Base-by-base conservation (phyloP, 64 coral and sea anemone species). In the Pocillopora verrucosa region DNA sequence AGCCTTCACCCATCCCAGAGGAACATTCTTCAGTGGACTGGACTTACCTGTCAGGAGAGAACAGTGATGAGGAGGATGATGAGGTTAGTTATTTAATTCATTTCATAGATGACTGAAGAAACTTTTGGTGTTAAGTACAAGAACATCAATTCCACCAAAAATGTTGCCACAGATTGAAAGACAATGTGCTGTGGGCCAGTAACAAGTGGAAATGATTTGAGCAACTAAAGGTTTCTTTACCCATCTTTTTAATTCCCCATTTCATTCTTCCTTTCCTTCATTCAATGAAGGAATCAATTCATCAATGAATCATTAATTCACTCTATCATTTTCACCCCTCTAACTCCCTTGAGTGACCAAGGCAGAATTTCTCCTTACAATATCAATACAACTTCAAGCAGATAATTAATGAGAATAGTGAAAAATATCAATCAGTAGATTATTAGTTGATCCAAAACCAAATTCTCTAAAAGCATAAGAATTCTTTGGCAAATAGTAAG, bases 1-100 rank as follows among this genome's bases (percentile, higher is more conserved):
- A 58, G 35, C 25, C 11, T n/a, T 85, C 82, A 16, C 82, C 82
- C 37, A 85, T 85, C 36, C 82, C 82, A 30, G 82, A 85, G 19
- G 82, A 85, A 30, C 17, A 65, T 56, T 20, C 82, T 72, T 85
- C 82, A 13, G 16, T 85, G 82, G 65, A 72, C 9, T 57, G 82
- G 82, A 20, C 65, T 22, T 57, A 22, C 19, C 15, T 57, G 2
- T 69, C 82, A 72, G 82, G 20, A 19, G 82, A 85, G 19, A 41
- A 70, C 37, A 58, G 64, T 72, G 65, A 68, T 85, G 36, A 72
- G 13, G 82, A 85, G 2, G 61, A 68, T 67, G 80, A 83, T 13
- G 80, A 65, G 62, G 64, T 85, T 38, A 24, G 22, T n/a, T 20
- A 20, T 25, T 10, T 24, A 30, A n/a, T 70, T 24, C 11, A 24